Evolutionary conservation across 2,888 invertebrate genomes (phyloP).

Genomic region (Elmis aenea): DNA sequence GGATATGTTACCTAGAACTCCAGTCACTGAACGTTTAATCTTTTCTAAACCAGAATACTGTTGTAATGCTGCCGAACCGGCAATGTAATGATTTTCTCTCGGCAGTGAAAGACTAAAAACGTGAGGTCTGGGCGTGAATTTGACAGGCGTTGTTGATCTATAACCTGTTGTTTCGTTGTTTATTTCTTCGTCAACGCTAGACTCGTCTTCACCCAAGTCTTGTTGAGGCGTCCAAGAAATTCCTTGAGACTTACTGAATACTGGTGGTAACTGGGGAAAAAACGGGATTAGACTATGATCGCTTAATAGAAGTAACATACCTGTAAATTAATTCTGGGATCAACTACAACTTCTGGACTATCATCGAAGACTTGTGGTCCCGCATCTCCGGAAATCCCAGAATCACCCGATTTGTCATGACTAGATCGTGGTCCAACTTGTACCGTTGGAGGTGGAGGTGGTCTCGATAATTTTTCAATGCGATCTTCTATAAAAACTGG

Average conservation of each 20-base stretch:
- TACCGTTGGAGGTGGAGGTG: conserved; percentile 46
- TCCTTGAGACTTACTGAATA: conserved; percentile 16
- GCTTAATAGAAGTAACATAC: too few species aligned
- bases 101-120: conserved; percentile 75
- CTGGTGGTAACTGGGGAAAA: conserved; percentile 12
- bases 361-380: conserved; percentile 55
- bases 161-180: conserved; percentile 29
- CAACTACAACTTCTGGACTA: conserved; percentile 41
- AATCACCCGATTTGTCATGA: conserved; percentile 76
- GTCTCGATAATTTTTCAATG: conserved; percentile 52
- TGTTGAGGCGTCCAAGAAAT: conserved; percentile 80
- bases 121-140: conserved; percentile 51
- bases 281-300: too few species aligned
- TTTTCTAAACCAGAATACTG: conserved; percentile 51
- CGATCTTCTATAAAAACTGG: conserved; percentile 49
- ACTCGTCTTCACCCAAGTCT: conserved; percentile 61
- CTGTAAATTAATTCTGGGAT: conserved; percentile 36
- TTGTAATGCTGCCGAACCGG: conserved; percentile 39
- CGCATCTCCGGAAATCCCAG: conserved; percentile 79
- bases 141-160: conserved; percentile 32
- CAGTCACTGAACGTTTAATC: conserved; percentile 65
- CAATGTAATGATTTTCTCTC: conserved; percentile 54
- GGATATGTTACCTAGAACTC: conserved; percentile 43
- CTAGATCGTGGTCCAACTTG: conserved; percentile 49
- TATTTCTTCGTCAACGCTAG: conserved; percentile 40